Evolutionary conservation across 2,888 invertebrate species (phyloP), one percentile per base, ranked within the genome.

Genomic region (Dryococelus australis): DNA sequence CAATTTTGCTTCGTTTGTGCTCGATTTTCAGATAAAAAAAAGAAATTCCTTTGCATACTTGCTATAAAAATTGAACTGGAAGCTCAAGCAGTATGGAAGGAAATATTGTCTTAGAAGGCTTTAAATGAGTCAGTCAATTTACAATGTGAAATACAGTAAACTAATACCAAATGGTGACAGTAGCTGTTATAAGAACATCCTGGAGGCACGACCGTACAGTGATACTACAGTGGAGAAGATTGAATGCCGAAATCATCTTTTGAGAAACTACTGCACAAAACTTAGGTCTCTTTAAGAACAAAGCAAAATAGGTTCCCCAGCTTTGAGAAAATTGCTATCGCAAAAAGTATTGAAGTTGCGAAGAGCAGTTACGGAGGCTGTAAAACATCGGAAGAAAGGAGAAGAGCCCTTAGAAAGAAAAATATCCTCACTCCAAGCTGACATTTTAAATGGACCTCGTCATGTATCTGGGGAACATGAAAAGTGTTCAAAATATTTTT

Each of bases 21-120:
- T 20, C 65, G 65, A 65, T 12, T 5, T 16, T 6, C 65, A 65
- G 24, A 24, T 65, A n/a, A n/a, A 6, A 5, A 65, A 24, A 65
- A 16, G 83, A 83, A 26, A 27, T 83, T 35, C 83, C 83, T 20
- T 9, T 26, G 43, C 10, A 83, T 27, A 28, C 5, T 3, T 83
- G 83, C 43, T 83, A 83, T 27, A 28, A 6, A 13, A 9, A 6
- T 13, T 26, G n/a, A n/a, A n/a, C n/a, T n/a, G n/a, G n/a, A n/a
- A n/a, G n/a, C n/a, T n/a, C n/a, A n/a, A n/a, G n/a, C 28, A 81
- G 81, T 20, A 81, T 81, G 81, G 81, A 81, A 20, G 81, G 12
- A 81, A 35, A 81, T 81, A 81, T 81, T 35, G 20, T 81, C 6
- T 4, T 27, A 81, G 81, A 27, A 81, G 81, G 81, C 9, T 81